Conservation (phyloP, 2,888 invertebrate genomes). For the Sinodicranocentrus sp. region DNA sequence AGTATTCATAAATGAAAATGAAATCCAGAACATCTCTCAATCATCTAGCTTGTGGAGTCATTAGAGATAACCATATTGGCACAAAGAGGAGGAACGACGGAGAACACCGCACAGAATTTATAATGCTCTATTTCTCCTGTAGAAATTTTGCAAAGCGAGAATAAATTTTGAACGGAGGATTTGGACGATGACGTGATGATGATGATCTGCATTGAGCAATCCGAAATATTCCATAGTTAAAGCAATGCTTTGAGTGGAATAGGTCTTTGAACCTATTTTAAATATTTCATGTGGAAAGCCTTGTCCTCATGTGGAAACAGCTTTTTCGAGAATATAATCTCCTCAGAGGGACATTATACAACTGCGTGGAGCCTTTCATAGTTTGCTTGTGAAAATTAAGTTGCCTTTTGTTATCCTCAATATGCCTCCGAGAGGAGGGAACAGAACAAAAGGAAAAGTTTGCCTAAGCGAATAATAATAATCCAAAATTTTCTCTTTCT, state of each 20-base stretch:
- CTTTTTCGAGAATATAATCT: neutral
- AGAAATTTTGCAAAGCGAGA: neutral
- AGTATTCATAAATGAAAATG: no score
- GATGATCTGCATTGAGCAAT: no score
- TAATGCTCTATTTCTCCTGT: no score
- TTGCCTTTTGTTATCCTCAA: slow-evolving; percentile 2
- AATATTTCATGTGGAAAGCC: slow-evolving; percentile 2
- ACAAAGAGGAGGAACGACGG: no score
- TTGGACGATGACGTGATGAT: no score
- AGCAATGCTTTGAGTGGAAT: no score
- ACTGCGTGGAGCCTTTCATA: neutral
- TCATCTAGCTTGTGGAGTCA: no score
- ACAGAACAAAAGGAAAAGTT: slow-evolving; percentile 13
- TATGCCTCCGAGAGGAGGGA: neutral
- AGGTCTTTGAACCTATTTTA: slow-evolving; percentile 9
- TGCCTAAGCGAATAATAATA: slow-evolving; percentile 36
- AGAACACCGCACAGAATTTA: no score
- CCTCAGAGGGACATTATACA: neutral
- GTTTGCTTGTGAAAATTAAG: slow-evolving; percentile 1
- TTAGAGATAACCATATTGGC: no score
- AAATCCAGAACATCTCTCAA: no score
- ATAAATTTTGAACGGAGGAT: neutral
- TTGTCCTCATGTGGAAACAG: neutral
- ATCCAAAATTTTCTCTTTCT: slow-evolving; percentile 15
- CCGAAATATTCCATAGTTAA: no score